Percentiles rank a stretch among this genome's conserved stretches.
phyloP scores from a whole-genome alignment of 1,140 invertebrate species.

The Tetraneura akinire region DNA sequence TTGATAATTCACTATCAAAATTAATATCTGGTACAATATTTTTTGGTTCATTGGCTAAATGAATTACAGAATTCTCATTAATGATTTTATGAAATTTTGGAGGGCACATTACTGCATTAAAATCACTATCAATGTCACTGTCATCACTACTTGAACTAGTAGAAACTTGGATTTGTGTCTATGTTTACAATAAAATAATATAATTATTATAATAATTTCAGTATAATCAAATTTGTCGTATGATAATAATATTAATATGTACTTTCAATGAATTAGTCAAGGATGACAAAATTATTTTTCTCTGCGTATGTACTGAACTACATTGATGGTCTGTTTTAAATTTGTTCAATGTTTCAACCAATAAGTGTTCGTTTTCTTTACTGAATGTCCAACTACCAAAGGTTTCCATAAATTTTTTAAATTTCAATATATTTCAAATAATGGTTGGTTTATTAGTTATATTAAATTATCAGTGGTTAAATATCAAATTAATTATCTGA shows the following conservation, averaged over 20 bases:
- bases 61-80: not conserved
- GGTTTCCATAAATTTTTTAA: conserved; percentile 24
- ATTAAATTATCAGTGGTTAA: no score
- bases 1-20: not conserved
- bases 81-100: not conserved
- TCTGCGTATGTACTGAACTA: not conserved
- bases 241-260: not conserved
- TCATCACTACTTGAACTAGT: conserved; percentile 23
- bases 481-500: no score
- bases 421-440: not conserved
- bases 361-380: conserved; percentile 3
- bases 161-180: not conserved
- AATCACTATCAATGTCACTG: conserved; percentile 17
- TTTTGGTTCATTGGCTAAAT: no score
- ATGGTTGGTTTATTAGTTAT: no score
- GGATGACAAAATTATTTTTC: not conserved
- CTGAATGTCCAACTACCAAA: conserved; percentile 23
- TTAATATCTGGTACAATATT: not conserved
- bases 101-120: not conserved
- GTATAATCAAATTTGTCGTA: not conserved
- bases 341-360: conserved; percentile 12
- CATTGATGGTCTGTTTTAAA: not conserved
- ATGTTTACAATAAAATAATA: not conserved
- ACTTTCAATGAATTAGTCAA: not conserved
- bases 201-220: not conserved